Base-by-base conservation (phyloP, 2,113 vertebrate genomes). In the Pelobates fuscus region DNA sequence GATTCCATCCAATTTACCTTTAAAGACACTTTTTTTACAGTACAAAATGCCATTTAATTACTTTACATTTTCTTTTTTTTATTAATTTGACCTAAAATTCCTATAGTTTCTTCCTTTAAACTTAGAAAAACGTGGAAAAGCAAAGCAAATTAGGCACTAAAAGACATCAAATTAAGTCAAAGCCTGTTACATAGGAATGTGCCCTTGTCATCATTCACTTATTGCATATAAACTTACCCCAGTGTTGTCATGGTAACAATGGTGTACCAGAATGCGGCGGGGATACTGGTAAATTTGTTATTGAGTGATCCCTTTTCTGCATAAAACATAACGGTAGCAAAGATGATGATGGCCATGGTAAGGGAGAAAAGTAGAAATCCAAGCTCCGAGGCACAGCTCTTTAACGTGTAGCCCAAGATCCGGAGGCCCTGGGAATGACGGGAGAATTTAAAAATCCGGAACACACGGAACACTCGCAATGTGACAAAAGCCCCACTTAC, bases 271-370 rank as follows among this genome's bases (percentile, higher is more conserved):
- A 98, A 99, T 79, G 96, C 93, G 0, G 96, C 96, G 0, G 97
- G 97, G 82, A 99, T 98, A 88, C 94, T 96, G 87, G 95, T 99
- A 92, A 98, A 99, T 89, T 96, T 97, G 94, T 88, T 96, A 80
- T 90, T 91, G 2, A 90, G 85, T 54, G 95, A 98, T 6, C 96
- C 95, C 68, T 98, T 98, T 90, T 99, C 97, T 0, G 97, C 96
- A 76, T 99, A 99, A 90, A 98, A 99, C 96, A 99, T 98, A 73
- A 99, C 95, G 0, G 97, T 99, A 67, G 97, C 97, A 79, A 99
- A 99, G 85, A 99, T 98, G 84, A 99, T 97, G 91, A 99, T 98
- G 83, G 97, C 97, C 97, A 99, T 99, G 65, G 97, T 98, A 77
- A 99, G 95, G 0, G 95, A 97, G 90, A 99, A 99, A 78, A 99